phyloP scores from a whole-genome alignment of 2,888 invertebrate species.

The Lycia hirtaria region DNA sequence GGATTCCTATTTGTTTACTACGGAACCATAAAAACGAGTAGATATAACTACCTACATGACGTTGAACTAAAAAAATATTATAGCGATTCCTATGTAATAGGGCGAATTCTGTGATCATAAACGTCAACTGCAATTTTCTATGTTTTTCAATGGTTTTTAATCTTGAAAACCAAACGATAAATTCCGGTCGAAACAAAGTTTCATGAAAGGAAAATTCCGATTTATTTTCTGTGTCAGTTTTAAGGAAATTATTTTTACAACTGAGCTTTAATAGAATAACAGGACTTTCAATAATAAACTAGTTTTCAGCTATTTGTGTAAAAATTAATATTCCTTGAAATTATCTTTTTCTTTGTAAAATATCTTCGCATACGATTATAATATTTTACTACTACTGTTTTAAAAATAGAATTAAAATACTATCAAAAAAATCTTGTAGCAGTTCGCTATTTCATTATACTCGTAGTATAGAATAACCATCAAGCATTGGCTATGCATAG shows the following conservation, averaged over 20 bases:
- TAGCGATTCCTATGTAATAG: neutral
- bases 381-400: too few species aligned
- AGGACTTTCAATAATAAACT: neutral
- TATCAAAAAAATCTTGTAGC: too few species aligned
- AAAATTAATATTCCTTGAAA: neutral
- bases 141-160: constrained; percentile 31
- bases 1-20: too few species aligned
- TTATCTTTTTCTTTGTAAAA: neutral
- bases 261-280: neutral
- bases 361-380: too few species aligned
- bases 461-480: too few species aligned
- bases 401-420: too few species aligned
- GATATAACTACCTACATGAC: neutral
- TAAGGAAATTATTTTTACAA: neutral
- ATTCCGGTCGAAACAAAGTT: constrained; percentile 41
- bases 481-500: too few species aligned
- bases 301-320: too few species aligned
- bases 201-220: constrained; percentile 46
- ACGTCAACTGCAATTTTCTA: constrained; percentile 27
- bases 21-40: too few species aligned
- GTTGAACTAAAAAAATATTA: too few species aligned
- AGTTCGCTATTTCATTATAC: too few species aligned
- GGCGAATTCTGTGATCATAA: constrained; percentile 12
- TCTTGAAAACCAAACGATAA: constrained; percentile 48
- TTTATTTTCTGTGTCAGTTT: constrained; percentile 9